These are phyloP conservation scores for Camelus bactrianus DNA, from an alignment of 2,113 vertebrate species.

Conservation along the genomic window DNA sequence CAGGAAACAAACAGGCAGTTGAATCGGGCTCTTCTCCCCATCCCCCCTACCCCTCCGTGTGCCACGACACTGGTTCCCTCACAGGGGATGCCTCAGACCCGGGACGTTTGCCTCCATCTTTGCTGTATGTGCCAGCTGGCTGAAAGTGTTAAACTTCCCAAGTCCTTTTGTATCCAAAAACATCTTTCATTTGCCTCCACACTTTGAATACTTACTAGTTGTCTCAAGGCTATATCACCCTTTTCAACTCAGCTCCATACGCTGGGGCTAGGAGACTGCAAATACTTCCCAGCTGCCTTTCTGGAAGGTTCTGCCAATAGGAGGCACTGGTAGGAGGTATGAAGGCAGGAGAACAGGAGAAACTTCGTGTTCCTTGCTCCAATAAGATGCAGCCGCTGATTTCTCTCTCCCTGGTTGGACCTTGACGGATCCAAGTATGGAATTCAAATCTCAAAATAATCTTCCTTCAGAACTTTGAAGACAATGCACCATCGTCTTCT, in stretches of 20 bases:
- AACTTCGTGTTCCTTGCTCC: background rate
- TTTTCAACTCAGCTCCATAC: background rate
- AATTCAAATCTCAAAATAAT: constrained; percentile 48
- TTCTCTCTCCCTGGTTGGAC: background rate
- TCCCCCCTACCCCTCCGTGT: background rate
- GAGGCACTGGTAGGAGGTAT: background rate
- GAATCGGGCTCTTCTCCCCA: background rate
- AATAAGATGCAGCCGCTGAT: background rate
- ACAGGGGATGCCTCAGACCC: background rate
- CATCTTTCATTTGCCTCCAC: background rate
- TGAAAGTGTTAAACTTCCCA: background rate
- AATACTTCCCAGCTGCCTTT: background rate
- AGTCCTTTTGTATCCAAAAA: background rate
- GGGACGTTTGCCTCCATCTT: background rate
- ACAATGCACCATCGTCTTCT: background rate
- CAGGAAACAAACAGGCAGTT: background rate
- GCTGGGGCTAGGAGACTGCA: background rate
- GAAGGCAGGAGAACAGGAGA: background rate
- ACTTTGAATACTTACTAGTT: constrained; percentile 19
- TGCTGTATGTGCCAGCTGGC: background rate
- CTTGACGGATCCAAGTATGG: background rate
- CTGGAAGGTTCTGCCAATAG: background rate
- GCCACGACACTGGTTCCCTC: background rate
- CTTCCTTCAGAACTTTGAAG: constrained; percentile 39
- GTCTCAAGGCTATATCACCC: background rate